Evolutionary conservation across 2,113 vertebrate genomes (phyloP), one percentile per base, ranked within the genome.

Genomic region (Pedionomus torquatus): DNA sequence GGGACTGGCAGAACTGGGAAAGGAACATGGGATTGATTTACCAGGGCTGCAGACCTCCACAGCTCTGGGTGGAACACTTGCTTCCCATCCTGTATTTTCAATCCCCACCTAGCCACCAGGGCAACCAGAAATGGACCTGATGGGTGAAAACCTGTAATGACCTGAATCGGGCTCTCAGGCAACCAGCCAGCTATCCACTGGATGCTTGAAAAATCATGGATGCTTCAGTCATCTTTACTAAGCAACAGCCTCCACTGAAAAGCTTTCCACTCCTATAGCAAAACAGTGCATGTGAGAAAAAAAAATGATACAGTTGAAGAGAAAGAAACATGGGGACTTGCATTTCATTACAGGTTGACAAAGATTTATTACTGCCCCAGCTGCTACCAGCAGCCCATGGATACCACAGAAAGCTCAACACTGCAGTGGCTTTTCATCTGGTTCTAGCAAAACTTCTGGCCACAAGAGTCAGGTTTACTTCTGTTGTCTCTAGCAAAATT

Each of bases 131-230:
- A 49, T 80, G 31, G 41, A 44, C 11, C 31, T 41, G 24, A 43
- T 37, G 19, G 14, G 25, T 58, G 43, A 87, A 87, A 87, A 64
- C 17, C 28, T 39, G 21, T 37, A 77, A 64, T 9, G 35, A 68
- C 7, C 44, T 69, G 35, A 26, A 72, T 25, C 0, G 0, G 12
- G 23, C 18, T 60, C 12, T n/a, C 20, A 26, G 28, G 48, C 11
- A 72, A 64, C 20, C 43, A 81, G 33, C 4, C 35, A 51, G 28
- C 18, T 81, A 8, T 63, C 43, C 18, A 15, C 19, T 24, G 28
- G 19, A 41, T 31, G 9, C 18, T 51, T 87, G 39, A 44, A 2
- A 72, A 83, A 89, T 76, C 48, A n/a, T n/a, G n/a, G n/a, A n/a
- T n/a, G n/a, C n/a, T n/a, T 77, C 43, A 72, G 7, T 3, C 8